These are phyloP conservation scores for Epinotia brunnichana DNA, from an alignment of 2,888 invertebrate genomes.

Conservation along the genomic window DNA sequence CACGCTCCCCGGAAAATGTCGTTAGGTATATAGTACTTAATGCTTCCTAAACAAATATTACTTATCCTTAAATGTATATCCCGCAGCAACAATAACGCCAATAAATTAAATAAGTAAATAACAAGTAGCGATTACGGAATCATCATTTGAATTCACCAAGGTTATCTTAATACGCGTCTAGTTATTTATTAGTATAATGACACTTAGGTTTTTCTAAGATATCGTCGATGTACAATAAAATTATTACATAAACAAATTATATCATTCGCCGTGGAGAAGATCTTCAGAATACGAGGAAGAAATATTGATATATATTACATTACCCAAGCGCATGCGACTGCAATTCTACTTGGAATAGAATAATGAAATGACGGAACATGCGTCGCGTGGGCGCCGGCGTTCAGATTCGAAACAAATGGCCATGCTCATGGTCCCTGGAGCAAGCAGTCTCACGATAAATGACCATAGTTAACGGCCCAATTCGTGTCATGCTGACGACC, in stretches of 20 bases:
- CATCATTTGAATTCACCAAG: slow-evolving; percentile 8
- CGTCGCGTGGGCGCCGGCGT: slow-evolving; percentile 42
- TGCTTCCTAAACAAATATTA: slow-evolving; percentile 23
- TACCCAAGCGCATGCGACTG: slow-evolving; percentile 5
- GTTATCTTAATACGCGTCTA: slow-evolving; percentile 19
- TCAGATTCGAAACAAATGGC: slow-evolving; percentile 43
- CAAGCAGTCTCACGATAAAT: slow-evolving; percentile 43
- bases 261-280: not conserved
- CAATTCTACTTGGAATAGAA: slow-evolving; percentile 26
- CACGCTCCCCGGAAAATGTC: slow-evolving; percentile 50
- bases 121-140: slow-evolving; percentile 10
- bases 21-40: slow-evolving; percentile 38
- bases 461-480: slow-evolving; percentile 37
- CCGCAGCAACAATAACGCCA: not conserved
- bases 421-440: slow-evolving; percentile 43
- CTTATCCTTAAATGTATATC: not conserved
- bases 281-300: not conserved
- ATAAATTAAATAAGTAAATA: slow-evolving; percentile 13
- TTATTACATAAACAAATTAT: slow-evolving; percentile 10
- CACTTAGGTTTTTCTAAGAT: slow-evolving; percentile 20
- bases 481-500: slow-evolving; percentile 28
- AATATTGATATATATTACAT: not conserved
- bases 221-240: not conserved
- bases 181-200: slow-evolving; percentile 23
- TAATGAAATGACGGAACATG: slow-evolving; percentile 37